A percentile compares a stretch with the other conserved stretches of the same genome.
phyloP scores from a whole-genome alignment of 2,113 vertebrate species.

The Vanacampus margaritifer region DNA sequence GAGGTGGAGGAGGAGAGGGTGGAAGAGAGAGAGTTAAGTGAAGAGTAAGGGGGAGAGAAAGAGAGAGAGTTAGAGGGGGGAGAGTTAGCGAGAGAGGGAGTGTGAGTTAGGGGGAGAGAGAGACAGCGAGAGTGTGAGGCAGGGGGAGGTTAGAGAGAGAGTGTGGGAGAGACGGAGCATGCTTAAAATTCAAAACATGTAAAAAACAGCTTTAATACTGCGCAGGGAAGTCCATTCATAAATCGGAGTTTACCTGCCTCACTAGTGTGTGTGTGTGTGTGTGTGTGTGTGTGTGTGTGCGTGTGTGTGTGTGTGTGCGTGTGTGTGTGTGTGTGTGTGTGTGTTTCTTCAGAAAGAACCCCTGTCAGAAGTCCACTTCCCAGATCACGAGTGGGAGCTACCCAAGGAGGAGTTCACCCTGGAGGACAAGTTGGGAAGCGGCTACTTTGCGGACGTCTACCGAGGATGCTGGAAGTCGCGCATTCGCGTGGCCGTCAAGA shows the following conservation, averaged over 20 bases:
- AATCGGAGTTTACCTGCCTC: not conserved
- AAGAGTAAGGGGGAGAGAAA: no score
- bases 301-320: conserved; percentile 1
- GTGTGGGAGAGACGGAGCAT: no score
- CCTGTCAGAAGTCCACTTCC: conserved; percentile 42
- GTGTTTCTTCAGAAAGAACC: conserved; percentile 59
- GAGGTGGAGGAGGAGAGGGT: no score
- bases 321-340: not conserved
- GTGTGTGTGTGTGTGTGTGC: no score
- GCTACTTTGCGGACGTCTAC: conserved; percentile 78
- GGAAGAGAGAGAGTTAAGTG: no score
- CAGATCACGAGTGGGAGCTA: conserved; percentile 77
- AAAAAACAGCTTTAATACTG: not conserved
- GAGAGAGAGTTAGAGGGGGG: no score
- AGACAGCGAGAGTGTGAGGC: no score
- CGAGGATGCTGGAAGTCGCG: conserved; percentile 76
- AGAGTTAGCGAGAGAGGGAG: no score
- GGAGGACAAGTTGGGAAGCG: conserved; percentile 69
- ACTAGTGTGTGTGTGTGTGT: not conserved
- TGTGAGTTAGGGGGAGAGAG: no score
- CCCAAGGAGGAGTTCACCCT: conserved; percentile 76
- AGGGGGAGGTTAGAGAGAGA: no score
- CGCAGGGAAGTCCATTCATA: not conserved
- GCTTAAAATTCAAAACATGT: no score
- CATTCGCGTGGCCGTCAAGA: conserved; percentile 80